phyloP scores from a whole-genome alignment of 2,888 invertebrate species.

The Volucella bombylans region DNA sequence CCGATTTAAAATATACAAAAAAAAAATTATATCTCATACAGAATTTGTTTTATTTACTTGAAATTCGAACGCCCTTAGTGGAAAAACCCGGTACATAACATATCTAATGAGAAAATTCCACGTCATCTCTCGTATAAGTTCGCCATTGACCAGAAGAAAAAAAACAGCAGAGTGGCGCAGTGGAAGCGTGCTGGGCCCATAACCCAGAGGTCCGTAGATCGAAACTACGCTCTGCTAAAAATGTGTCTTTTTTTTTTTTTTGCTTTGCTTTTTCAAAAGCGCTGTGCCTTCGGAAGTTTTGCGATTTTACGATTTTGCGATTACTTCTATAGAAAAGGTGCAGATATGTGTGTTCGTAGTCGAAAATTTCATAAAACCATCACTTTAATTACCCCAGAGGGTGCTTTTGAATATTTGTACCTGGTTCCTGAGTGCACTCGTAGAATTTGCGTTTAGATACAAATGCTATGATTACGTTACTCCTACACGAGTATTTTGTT shows the following conservation, averaged over 20 bases:
- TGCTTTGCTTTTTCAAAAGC: neutral
- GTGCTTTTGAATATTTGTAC: neutral
- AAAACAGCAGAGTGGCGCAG: constrained; percentile 87
- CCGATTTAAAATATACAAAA: no score
- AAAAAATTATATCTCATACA: no score
- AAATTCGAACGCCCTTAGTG: no score
- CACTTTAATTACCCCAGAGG: constrained; percentile 57
- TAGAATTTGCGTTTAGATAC: constrained; percentile 53
- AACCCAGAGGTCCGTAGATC: constrained; percentile 82
- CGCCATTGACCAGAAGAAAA: neutral
- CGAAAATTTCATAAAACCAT: constrained; percentile 29
- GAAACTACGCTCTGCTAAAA: constrained; percentile 78
- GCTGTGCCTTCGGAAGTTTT: neutral
- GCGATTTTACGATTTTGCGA: neutral
- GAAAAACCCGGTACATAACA: no score
- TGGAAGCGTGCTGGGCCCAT: constrained; percentile 89
- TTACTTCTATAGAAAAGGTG: neutral
- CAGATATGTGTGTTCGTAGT: no score
- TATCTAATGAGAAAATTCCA: no score
- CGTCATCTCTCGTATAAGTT: neutral
- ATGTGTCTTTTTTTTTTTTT: constrained; percentile 9
- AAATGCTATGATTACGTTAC: constrained; percentile 47
- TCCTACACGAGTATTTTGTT: neutral
- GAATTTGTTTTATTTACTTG: no score
- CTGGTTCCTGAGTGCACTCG: constrained; percentile 14